phyloP scores from a whole-genome alignment of 2,113 vertebrate genomes.

The Onychorhynchus coronatus region DNA sequence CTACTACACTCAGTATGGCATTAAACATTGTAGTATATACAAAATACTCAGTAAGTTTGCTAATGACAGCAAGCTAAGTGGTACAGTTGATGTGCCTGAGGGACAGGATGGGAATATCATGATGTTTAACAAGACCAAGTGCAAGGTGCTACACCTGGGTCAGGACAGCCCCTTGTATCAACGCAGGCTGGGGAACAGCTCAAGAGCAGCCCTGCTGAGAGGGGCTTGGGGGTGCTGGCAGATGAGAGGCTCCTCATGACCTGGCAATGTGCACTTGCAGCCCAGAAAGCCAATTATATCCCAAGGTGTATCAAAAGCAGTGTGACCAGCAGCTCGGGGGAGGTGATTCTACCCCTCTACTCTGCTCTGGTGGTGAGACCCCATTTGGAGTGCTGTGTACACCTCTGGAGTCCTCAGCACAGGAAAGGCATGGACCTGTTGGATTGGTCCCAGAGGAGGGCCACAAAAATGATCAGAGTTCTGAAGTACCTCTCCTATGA shows the following conservation, averaged over 20 bases:
- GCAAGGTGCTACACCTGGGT: not conserved
- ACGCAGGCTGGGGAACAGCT: not conserved
- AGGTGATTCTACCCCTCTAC: not conserved
- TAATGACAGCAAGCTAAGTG: fast-evolving
- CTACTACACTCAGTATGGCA: not conserved
- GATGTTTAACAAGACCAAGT: not conserved
- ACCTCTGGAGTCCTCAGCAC: not conserved
- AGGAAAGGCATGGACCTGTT: not conserved
- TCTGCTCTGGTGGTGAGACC: not conserved
- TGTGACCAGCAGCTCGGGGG: fast-evolving
- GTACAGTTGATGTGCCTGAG: fast-evolving
- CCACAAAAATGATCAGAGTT: not conserved
- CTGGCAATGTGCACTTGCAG: fast-evolving
- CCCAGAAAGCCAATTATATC: fast-evolving
- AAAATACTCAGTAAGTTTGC: not conserved
- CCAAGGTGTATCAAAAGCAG: not conserved
- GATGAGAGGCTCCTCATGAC: not conserved
- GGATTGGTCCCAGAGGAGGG: not conserved
- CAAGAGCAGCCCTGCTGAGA: not conserved
- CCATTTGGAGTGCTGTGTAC: not conserved
- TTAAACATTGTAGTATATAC: not conserved
- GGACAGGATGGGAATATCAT: not conserved
- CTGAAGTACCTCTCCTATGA: not conserved
- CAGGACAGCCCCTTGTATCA: not conserved
- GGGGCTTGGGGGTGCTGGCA: not conserved